phyloP scores from a whole-genome alignment of 1,140 invertebrate genomes.

The Maniola jurtina region DNA sequence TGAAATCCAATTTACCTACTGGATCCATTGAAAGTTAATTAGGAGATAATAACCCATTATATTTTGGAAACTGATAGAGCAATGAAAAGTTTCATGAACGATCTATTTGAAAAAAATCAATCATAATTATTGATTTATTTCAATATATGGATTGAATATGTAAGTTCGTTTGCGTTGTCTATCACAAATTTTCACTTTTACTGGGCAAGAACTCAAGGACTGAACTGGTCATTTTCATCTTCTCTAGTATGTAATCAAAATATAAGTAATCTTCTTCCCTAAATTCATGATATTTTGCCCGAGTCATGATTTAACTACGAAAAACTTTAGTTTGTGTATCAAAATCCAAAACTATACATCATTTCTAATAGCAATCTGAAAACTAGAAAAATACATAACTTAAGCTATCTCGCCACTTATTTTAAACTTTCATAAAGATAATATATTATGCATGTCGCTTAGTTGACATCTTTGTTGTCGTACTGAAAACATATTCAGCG shows the following conservation, averaged over 20 bases:
- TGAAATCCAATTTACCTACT: conserved; percentile 21
- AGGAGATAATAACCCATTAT: conserved; percentile 29
- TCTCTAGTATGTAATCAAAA: neutral
- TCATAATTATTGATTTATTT: neutral
- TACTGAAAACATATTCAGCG: conserved; percentile 29
- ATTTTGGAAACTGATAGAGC: conserved; percentile 15
- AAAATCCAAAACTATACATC: neutral
- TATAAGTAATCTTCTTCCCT: neutral
- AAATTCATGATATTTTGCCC: too few relatives aligned
- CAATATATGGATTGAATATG: neutral
- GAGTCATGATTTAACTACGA: neutral
- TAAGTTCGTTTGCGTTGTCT: too few relatives aligned
- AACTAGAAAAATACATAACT: neutral
- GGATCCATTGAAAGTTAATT: conserved; percentile 27
- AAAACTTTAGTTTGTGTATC: conserved; percentile 1
- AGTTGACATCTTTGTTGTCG: conserved; percentile 26
- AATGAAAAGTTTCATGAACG: conserved; percentile 10
- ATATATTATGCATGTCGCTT: conserved; percentile 30
- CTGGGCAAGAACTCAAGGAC: too few relatives aligned
- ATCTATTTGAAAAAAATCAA: too few relatives aligned
- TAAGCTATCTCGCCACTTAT: neutral
- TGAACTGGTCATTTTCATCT: too few relatives aligned
- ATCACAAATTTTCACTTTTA: too few relatives aligned
- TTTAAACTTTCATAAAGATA: conserved; percentile 18
- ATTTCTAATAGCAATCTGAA: neutral